These are phyloP conservation scores for Peromyscus nudipes DNA, from an alignment of 2,797 vertebrate genomes.

Conservation along the genomic window DNA sequence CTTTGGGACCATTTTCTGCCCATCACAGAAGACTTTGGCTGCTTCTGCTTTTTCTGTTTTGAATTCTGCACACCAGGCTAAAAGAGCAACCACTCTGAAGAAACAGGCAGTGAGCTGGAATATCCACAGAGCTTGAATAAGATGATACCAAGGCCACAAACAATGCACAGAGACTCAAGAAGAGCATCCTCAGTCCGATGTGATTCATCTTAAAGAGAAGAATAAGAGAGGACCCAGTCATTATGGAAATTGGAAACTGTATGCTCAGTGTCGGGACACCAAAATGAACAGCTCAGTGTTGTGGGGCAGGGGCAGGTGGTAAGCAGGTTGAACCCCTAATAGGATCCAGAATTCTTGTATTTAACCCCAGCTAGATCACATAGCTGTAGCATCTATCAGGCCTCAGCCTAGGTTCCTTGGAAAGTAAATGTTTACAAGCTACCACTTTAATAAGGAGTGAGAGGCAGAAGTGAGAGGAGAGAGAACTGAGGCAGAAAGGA, in stretches of 20 bases:
- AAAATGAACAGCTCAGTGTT: not conserved
- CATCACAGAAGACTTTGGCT: not conserved
- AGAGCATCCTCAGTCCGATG: not conserved
- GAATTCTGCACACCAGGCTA: not conserved
- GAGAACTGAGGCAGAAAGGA: not conserved
- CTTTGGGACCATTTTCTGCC: not conserved
- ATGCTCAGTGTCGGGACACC: not conserved
- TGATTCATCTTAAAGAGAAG: constrained; percentile 18
- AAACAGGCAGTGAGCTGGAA: not conserved
- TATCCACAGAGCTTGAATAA: not conserved
- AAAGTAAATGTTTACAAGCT: not conserved
- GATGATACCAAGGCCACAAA: not conserved
- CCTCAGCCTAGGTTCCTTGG: not conserved
- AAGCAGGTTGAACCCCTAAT: not conserved
- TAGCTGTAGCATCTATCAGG: not conserved
- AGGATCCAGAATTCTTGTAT: not conserved
- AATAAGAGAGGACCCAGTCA: not conserved
- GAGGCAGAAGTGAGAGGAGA: not conserved
- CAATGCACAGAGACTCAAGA: not conserved
- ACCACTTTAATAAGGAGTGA: not conserved
- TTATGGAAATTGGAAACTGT: not conserved
- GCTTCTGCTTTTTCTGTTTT: constrained; percentile 24
- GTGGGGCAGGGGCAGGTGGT: not conserved
- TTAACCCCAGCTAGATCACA: not conserved
- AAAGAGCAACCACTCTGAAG: not conserved